These are phyloP conservation scores for Pollenia griseotomentosa DNA, from an alignment of 2,888 invertebrate species.

Conservation along the genomic window DNA sequence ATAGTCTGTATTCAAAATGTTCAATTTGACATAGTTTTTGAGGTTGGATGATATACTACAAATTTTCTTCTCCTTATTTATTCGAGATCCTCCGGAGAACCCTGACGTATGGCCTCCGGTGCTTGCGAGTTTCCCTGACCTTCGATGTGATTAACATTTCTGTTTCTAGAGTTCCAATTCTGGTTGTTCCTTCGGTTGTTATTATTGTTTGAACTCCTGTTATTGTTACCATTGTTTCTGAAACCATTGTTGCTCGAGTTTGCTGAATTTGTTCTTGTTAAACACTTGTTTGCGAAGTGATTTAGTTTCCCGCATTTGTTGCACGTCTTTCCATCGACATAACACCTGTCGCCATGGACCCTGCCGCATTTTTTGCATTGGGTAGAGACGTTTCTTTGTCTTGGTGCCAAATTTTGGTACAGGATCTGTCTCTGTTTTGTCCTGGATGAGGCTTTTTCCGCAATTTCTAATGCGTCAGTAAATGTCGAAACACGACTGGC, in stretches of 20 bases:
- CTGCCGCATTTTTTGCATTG: neutral
- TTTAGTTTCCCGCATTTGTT: too few relatives aligned
- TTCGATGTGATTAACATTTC: neutral
- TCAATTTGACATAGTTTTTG: constrained; percentile 27
- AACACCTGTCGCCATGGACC: neutral
- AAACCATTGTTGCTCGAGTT: neutral
- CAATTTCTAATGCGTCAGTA: neutral
- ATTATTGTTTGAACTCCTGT: neutral
- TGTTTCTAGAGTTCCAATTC: neutral
- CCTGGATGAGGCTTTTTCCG: neutral
- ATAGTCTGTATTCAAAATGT: constrained; percentile 1
- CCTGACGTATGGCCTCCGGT: constrained; percentile 12
- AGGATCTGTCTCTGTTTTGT: neutral
- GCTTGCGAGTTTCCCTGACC: constrained; percentile 17
- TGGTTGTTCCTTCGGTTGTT: neutral
- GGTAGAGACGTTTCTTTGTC: neutral
- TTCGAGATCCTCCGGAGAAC: neutral
- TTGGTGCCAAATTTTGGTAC: neutral
- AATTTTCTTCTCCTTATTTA: constrained; percentile 8
- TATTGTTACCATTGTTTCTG: neutral
- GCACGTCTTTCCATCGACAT: neutral
- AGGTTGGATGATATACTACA: constrained; percentile 9
- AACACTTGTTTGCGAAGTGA: neutral
- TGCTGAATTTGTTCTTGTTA: neutral
- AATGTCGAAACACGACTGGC: neutral